Conservation (phyloP, 2,113 vertebrate genomes). For the Bettongia penicillata region DNA sequence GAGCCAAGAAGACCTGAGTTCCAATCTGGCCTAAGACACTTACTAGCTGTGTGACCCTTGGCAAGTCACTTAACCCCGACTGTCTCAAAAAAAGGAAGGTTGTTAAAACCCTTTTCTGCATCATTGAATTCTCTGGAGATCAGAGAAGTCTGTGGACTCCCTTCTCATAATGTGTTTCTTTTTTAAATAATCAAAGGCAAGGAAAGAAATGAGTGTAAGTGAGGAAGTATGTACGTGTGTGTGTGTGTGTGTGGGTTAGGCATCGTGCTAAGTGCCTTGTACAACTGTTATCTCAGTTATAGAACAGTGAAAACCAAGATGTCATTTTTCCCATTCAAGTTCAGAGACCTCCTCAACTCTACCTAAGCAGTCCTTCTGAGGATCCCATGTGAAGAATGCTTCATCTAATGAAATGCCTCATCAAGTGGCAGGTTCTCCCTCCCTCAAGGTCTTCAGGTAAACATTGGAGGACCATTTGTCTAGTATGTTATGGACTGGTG, state of each 20-base stretch:
- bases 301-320: background rate
- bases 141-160: background rate
- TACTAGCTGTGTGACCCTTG: background rate
- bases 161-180: no score
- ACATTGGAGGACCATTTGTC: background rate
- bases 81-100: constrained; percentile 1
- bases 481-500: background rate
- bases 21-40: background rate
- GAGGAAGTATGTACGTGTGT: no score
- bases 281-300: background rate
- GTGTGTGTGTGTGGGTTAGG: no score
- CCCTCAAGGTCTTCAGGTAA: background rate
- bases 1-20: background rate
- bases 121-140: background rate
- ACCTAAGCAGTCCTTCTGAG: background rate
- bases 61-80: background rate
- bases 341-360: background rate
- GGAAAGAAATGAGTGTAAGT: no score
- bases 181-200: no score
- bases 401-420: background rate
- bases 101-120: background rate
- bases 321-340: background rate
- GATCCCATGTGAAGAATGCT: background rate
- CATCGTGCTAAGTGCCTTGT: background rate
- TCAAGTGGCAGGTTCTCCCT: background rate